Evolutionary conservation across 2,113 vertebrate species (phyloP).

Genomic region (Elephantulus edwardii): DNA sequence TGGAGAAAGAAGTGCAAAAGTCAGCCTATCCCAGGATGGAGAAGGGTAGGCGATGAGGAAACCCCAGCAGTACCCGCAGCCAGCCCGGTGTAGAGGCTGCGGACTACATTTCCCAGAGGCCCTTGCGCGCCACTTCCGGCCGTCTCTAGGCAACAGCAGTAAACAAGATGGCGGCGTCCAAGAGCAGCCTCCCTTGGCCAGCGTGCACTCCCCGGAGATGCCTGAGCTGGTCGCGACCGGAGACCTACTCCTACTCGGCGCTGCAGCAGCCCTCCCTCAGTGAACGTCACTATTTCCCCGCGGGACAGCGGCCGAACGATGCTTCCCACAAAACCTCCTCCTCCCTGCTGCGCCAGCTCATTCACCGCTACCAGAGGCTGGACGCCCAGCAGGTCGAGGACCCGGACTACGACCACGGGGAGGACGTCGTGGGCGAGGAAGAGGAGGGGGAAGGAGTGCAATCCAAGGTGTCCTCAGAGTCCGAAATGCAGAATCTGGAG

Average conservation of each 20-base stretch:
- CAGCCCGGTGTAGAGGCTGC: fast-evolving
- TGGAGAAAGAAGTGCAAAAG: background rate
- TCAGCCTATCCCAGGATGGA: background rate
- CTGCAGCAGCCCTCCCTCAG: background rate
- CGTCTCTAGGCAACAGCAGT: conserved; percentile 48
- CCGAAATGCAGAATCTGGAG: conserved; percentile 68
- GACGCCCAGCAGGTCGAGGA: background rate
- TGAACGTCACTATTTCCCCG: background rate
- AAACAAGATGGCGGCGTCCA: conserved; percentile 76
- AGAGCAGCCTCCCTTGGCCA: background rate
- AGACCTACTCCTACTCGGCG: too few relatives aligned
- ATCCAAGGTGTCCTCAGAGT: conserved; percentile 51
- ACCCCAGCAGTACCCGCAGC: background rate
- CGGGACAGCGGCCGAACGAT: background rate
- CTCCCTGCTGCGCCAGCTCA: conserved; percentile 37
- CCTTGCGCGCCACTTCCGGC: fast-evolving
- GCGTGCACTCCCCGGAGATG: fast-evolving
- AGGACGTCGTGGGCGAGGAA: background rate
- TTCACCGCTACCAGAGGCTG: background rate
- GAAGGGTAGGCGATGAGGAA: background rate
- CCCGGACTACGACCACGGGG: background rate
- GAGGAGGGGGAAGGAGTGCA: conserved; percentile 8
- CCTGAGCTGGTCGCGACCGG: fast-evolving
- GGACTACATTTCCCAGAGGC: conserved; percentile 2
- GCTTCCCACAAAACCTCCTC: background rate